Conservation (phyloP, 2,888 invertebrate genomes). For the Nematopogon swammerdamellus region DNA sequence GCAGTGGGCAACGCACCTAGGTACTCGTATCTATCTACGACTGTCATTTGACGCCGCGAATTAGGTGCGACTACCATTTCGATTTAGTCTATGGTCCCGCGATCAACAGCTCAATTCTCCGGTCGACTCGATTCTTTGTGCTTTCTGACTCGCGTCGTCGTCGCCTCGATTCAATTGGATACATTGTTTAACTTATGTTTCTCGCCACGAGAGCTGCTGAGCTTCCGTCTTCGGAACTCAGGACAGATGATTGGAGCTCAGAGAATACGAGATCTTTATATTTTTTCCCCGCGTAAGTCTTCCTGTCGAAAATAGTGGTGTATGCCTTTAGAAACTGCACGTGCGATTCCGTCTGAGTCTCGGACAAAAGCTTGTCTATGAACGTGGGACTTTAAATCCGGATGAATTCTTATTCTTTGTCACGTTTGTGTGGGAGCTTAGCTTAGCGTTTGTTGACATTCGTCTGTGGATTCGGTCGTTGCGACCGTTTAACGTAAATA, state of each 20-base stretch:
- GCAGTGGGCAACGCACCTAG: conserved; percentile 51
- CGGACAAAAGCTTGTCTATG: not conserved
- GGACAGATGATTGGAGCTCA: too few species aligned
- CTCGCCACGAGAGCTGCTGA: too few species aligned
- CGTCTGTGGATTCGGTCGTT: too few species aligned
- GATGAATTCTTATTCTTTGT: not conserved
- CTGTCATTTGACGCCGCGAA: conserved; percentile 48
- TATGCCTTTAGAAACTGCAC: not conserved
- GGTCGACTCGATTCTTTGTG: too few species aligned
- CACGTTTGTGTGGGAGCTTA: not conserved
- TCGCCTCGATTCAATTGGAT: not conserved
- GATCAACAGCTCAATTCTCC: not conserved
- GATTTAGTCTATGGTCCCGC: conserved; percentile 28
- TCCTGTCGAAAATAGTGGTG: not conserved
- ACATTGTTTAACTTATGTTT: too few species aligned
- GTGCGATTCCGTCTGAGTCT: not conserved
- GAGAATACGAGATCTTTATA: not conserved
- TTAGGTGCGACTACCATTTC: conserved; percentile 49
- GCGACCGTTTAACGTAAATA: not conserved
- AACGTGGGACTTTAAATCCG: not conserved
- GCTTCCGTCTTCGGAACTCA: too few species aligned
- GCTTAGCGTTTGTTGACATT: not conserved
- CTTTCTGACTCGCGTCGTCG: too few species aligned
- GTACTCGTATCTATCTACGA: conserved; percentile 49
- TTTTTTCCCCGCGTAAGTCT: not conserved